Conservation (phyloP, 1,140 invertebrate genomes). For the Halesus radiatus region DNA sequence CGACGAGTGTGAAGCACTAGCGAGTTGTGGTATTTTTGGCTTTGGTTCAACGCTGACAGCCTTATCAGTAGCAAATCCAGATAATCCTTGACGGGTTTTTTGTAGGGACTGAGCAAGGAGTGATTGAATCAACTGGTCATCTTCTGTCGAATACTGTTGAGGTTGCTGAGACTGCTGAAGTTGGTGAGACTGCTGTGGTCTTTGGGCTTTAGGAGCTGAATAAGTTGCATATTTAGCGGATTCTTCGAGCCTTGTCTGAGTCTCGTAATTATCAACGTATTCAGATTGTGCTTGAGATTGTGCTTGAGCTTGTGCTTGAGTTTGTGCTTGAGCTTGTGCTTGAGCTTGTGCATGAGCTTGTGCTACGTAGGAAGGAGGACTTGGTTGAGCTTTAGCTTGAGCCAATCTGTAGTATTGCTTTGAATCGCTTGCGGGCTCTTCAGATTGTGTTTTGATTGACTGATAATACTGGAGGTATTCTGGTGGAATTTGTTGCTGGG, state of each 20-base stretch:
- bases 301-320: no score
- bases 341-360: conserved; percentile 8
- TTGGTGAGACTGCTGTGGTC: conserved; percentile 41
- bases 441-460: conserved; percentile 48
- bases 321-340: no score
- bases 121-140: conserved; percentile 50
- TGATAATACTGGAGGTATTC: conserved; percentile 55
- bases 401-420: conserved; percentile 43
- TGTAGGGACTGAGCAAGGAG: conserved; percentile 42
- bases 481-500: conserved; percentile 33
- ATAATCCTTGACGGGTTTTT: conserved; percentile 46
- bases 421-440: conserved; percentile 47
- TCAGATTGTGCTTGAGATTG: neutral
- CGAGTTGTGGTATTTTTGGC: conserved; percentile 21
- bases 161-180: conserved; percentile 45
- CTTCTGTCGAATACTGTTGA: conserved; percentile 44
- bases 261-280: conserved; percentile 46
- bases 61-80: conserved; percentile 46
- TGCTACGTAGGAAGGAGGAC: conserved; percentile 29
- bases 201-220: conserved; percentile 49
- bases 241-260: conserved; percentile 45
- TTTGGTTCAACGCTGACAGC: conserved; percentile 36
- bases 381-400: conserved; percentile 45
- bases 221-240: conserved; percentile 41
- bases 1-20: conserved; percentile 48